phyloP scores from a whole-genome alignment of 2,113 vertebrate species.

The Rhagologus leucostigma region DNA sequence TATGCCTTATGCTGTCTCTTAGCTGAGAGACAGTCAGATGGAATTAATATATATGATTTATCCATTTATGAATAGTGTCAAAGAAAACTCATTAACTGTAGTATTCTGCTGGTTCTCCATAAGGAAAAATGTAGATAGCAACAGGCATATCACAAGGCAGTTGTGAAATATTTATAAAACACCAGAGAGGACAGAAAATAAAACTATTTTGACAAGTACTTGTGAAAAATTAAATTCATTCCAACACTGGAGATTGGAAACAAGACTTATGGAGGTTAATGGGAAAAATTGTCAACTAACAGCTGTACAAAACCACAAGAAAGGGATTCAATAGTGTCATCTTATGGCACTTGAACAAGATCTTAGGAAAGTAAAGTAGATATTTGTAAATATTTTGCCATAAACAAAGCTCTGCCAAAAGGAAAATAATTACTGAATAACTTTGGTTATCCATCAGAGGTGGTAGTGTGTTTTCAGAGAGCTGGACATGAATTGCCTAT shows the following conservation, averaged over 20 bases:
- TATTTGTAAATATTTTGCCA: background rate
- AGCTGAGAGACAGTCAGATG: background rate
- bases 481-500: background rate
- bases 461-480: background rate
- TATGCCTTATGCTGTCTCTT: background rate
- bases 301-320: background rate
- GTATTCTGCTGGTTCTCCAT: background rate
- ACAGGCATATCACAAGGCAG: background rate
- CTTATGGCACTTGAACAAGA: background rate
- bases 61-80: background rate
- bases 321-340: background rate
- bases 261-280: background rate
- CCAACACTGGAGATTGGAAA: background rate
- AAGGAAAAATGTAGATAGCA: background rate
- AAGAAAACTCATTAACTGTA: background rate
- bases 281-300: background rate
- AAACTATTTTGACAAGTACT: background rate
- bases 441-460: background rate
- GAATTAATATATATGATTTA: conserved; percentile 6
- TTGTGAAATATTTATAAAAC: background rate
- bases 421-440: background rate
- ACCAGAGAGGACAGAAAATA: background rate
- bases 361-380: background rate
- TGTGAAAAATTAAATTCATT: background rate
- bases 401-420: background rate